These are phyloP conservation scores for Phylloscopus collybita DNA, from an alignment of 2,797 vertebrate genomes.

Conservation along the genomic window DNA sequence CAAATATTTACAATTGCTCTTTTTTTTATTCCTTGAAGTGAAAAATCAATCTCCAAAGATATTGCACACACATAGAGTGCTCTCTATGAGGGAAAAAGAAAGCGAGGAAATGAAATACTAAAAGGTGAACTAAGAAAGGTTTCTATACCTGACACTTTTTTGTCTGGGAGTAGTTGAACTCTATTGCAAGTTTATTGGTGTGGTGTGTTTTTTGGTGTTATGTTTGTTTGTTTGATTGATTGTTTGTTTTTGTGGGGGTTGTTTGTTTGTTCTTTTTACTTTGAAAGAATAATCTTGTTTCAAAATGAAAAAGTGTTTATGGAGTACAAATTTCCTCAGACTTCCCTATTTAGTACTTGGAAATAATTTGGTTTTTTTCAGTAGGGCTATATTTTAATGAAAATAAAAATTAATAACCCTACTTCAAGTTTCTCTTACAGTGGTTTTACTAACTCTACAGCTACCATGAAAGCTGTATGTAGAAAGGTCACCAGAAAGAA, in stretches of 20 bases:
- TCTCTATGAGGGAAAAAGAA: not conserved
- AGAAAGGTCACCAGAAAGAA: not conserved
- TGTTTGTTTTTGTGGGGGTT: not conserved
- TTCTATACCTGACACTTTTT: not conserved
- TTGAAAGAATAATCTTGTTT: constrained; percentile 9
- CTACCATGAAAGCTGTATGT: not conserved
- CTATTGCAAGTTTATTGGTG: not conserved
- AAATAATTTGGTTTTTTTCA: not conserved
- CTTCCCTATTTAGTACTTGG: not conserved
- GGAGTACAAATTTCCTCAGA: not conserved
- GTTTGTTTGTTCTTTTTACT: not conserved
- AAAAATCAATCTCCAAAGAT: not conserved
- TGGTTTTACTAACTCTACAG: not conserved
- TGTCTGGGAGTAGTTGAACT: not conserved
- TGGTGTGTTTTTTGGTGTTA: no score
- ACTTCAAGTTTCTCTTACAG: not conserved
- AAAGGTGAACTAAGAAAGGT: not conserved
- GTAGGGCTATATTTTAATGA: not conserved
- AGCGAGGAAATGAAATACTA: not conserved
- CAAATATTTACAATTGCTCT: not conserved
- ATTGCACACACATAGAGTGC: fast-evolving
- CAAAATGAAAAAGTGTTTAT: not conserved
- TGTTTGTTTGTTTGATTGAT: no score
- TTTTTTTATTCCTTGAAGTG: not conserved
- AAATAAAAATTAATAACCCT: not conserved